Conservation (phyloP, 2,797 vertebrate species). For the Lutra lutra region DNA sequence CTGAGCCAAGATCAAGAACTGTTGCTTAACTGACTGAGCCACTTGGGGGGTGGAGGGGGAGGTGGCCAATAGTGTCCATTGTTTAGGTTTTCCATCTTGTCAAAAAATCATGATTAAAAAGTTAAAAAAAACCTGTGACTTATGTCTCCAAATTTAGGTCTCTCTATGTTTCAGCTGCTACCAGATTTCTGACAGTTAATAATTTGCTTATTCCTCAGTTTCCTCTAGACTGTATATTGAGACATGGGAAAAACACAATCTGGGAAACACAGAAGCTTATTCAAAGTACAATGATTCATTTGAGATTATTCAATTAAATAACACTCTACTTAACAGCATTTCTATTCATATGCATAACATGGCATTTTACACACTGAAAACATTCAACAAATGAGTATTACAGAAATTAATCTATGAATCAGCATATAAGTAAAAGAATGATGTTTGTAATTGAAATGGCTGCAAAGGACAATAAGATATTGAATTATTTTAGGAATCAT, state of each 20-base stretch:
- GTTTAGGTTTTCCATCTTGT: neutral
- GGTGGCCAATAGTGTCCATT: neutral
- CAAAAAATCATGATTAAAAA: neutral
- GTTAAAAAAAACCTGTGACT: neutral
- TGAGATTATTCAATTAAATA: neutral
- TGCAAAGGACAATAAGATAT: neutral
- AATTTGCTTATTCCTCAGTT: neutral
- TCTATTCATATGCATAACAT: neutral
- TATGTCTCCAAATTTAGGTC: neutral
- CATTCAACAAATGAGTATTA: neutral
- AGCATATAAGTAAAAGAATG: neutral
- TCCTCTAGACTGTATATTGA: neutral
- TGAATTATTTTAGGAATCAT: slow-evolving; percentile 1
- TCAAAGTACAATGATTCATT: neutral
- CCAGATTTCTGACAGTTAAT: neutral
- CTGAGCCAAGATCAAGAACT: neutral
- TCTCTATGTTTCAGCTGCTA: neutral
- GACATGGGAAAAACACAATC: neutral
- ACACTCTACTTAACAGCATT: neutral
- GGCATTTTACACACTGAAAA: neutral
- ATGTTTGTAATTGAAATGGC: neutral
- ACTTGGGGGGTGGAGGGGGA: rapidly evolving
- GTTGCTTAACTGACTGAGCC: neutral
- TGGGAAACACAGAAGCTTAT: neutral
- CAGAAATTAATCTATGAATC: slow-evolving; percentile 9